Percentiles rank a stretch among this genome's conserved stretches.
phyloP scores from a whole-genome alignment of 2,888 invertebrate genomes.

The Achlya flavicornis region DNA sequence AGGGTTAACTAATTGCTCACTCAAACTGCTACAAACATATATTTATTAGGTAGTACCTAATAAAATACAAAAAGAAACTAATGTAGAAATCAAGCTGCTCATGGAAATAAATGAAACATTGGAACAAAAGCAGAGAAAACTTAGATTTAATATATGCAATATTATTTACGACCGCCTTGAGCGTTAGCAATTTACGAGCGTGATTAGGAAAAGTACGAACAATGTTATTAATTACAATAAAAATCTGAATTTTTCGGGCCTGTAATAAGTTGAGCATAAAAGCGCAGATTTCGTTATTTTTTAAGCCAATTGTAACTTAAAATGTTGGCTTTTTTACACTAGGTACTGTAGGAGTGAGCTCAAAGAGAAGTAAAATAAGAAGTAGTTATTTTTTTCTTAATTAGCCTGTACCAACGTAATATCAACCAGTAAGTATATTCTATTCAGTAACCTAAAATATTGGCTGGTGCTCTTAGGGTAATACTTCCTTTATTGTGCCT shows the following conservation, averaged over 20 bases:
- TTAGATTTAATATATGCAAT: neutral
- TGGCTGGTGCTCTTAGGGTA: no score
- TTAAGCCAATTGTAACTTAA: neutral
- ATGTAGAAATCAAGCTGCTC: neutral
- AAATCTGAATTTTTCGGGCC: neutral
- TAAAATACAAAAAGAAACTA: neutral
- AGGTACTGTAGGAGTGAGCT: no score
- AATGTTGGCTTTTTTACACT: no score
- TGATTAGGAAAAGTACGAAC: slow-evolving; percentile 4
- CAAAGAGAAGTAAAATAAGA: no score
- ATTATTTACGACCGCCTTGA: neutral
- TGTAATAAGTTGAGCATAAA: neutral
- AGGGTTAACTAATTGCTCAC: no score
- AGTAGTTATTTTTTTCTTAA: no score
- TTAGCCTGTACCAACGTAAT: no score
- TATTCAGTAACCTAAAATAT: no score
- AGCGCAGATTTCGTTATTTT: neutral
- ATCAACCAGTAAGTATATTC: no score
- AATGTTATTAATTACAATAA: slow-evolving; percentile 3
- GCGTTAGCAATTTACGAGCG: neutral
- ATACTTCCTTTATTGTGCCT: no score
- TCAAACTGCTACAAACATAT: no score
- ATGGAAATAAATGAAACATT: neutral
- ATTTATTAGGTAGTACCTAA: no score
- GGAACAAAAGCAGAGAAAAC: neutral